Percentiles rank a stretch among this genome's conserved stretches.
These are phyloP conservation scores for Philantomba maxwellii DNA, from an alignment of 2,113 vertebrate genomes.

Conservation along the genomic window DNA sequence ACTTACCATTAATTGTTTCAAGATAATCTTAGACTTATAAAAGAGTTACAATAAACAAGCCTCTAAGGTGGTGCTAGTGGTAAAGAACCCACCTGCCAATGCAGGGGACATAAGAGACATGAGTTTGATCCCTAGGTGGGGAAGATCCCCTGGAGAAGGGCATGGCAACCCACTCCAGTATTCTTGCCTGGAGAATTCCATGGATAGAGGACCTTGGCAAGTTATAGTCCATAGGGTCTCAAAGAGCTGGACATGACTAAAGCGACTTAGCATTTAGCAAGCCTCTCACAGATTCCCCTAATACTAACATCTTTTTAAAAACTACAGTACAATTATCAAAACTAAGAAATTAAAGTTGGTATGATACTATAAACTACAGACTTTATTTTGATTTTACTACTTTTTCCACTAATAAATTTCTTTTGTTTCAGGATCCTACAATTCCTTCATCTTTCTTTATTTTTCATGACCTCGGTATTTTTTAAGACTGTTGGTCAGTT, in stretches of 20 bases:
- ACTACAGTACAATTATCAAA: not conserved
- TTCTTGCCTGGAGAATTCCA: not conserved
- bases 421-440: not conserved
- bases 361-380: not conserved
- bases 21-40: not conserved
- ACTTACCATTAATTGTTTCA: not conserved
- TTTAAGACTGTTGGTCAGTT: not conserved
- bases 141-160: not conserved
- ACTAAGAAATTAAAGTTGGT: constrained; percentile 12
- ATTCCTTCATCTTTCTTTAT: not conserved
- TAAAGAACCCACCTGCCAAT: not conserved
- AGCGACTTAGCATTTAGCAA: not conserved
- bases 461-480: not conserved
- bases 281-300: not conserved
- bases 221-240: not conserved
- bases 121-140: not conserved
- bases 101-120: not conserved
- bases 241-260: not conserved
- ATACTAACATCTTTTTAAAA: not conserved
- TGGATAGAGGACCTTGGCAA: not conserved
- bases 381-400: not conserved
- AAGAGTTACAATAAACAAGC: not conserved
- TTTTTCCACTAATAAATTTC: not conserved
- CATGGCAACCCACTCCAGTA: not conserved
- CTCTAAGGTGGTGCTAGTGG: not conserved